Percentiles rank a stretch among this genome's conserved stretches.
These are phyloP conservation scores for Pseudomugil gertrudae DNA, from an alignment of 2,797 vertebrate species.

Conservation along the genomic window DNA sequence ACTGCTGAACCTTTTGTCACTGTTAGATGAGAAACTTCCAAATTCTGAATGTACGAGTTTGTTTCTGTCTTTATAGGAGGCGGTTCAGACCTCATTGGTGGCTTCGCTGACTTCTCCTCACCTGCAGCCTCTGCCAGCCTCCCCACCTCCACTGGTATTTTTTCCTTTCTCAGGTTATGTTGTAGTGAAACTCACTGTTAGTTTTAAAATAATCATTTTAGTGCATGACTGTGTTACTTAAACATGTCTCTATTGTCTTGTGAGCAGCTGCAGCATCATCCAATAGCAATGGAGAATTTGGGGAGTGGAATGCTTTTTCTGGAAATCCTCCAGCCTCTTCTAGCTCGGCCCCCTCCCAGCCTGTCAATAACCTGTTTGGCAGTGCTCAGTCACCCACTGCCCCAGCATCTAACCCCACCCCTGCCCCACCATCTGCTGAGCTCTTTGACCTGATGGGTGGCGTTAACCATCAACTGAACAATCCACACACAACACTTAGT, in stretches of 20 bases:
- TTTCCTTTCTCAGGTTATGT: not conserved
- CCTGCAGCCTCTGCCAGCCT: conserved; percentile 89
- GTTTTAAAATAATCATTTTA: not conserved
- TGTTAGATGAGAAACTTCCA: not conserved
- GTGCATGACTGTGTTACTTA: not conserved
- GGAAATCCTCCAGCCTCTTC: conserved; percentile 76
- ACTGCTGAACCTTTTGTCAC: not conserved
- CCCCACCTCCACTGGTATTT: conserved; percentile 86
- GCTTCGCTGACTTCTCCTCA: conserved; percentile 95
- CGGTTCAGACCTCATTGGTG: conserved; percentile 88
- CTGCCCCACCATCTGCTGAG: conserved; percentile 85
- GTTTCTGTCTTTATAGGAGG: conserved; percentile 63
- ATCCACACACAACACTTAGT: conserved; percentile 85
- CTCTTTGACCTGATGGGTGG: conserved; percentile 93
- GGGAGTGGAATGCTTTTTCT: conserved; percentile 95
- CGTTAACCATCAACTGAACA: conserved; percentile 76
- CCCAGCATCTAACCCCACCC: conserved; percentile 59
- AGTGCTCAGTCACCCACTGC: conserved; percentile 72
- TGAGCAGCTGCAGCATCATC: conserved; percentile 80
- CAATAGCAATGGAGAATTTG: conserved; percentile 93
- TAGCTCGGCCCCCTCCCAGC: conserved; percentile 63
- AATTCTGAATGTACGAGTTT: not conserved
- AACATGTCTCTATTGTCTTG: conserved; percentile 1
- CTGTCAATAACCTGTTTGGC: conserved; percentile 82
- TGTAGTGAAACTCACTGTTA: not conserved